phyloP scores from a whole-genome alignment of 2,113 vertebrate genomes.

The Amazona guildingii region DNA sequence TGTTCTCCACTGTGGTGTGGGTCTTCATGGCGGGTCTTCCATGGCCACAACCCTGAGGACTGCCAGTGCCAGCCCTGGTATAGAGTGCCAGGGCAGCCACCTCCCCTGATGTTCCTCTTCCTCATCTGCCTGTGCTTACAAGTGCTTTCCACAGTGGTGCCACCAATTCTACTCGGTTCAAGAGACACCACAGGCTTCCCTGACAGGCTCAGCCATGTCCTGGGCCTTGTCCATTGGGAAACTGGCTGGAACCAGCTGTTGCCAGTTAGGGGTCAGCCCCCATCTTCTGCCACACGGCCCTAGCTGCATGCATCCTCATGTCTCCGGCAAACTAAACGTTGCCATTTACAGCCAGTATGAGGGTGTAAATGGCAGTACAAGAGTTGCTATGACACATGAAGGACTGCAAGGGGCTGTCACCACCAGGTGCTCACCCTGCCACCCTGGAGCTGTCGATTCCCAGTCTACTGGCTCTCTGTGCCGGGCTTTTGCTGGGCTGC shows the following conservation, averaged over 20 bases:
- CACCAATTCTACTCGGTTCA: not conserved
- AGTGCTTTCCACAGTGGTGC: not conserved
- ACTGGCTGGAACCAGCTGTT: no score
- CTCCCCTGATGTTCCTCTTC: no score
- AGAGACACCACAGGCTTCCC: not conserved
- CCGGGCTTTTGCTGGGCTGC: not conserved
- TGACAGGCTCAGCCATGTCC: not conserved
- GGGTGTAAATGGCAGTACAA: not conserved
- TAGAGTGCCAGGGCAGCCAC: no score
- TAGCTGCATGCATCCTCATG: rapidly evolving
- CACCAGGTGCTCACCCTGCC: no score
- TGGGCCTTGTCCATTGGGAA: rapidly evolving
- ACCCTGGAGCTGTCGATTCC: rapidly evolving
- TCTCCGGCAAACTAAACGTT: rapidly evolving
- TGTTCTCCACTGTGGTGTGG: rapidly evolving
- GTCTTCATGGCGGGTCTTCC: rapidly evolving
- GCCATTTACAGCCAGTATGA: not conserved
- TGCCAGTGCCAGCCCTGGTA: no score
- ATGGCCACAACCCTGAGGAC: rapidly evolving
- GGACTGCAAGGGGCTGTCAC: not conserved
- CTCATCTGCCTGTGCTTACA: not conserved
- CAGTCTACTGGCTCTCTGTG: not conserved
- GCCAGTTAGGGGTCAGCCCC: not conserved
- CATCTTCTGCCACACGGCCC: not conserved
- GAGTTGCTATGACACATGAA: not conserved